Conservation (phyloP, 2,888 invertebrate genomes). For the Calliopum simillimum region DNA sequence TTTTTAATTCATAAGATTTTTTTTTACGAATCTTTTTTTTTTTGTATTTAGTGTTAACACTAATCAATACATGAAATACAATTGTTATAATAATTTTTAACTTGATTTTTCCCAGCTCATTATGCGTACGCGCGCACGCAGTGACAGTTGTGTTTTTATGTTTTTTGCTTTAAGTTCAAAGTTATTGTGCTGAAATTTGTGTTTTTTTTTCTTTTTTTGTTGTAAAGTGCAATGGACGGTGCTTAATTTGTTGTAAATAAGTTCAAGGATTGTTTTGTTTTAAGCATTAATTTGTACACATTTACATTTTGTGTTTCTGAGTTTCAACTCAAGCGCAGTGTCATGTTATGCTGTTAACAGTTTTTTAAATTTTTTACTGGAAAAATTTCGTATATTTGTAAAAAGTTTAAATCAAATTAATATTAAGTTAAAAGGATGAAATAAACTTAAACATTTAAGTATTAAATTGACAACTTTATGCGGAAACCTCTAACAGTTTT, state of each 20-base stretch:
- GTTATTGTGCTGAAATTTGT: slow-evolving; percentile 18
- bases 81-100: not conserved
- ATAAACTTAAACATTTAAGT: too few relatives aligned
- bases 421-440: too few relatives aligned
- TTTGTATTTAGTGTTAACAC: slow-evolving; percentile 24
- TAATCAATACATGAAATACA: not conserved
- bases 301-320: too few relatives aligned
- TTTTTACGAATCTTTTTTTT: not conserved
- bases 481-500: too few relatives aligned
- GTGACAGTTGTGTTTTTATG: slow-evolving; percentile 58
- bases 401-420: too few relatives aligned
- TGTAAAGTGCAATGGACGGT: not conserved
- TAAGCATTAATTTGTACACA: too few relatives aligned
- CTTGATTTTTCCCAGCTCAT: slow-evolving; percentile 44
- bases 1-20: not conserved
- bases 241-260: not conserved
- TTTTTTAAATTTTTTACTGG: too few relatives aligned
- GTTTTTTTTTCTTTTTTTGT: slow-evolving; percentile 9
- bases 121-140: slow-evolving; percentile 60
- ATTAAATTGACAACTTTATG: too few relatives aligned
- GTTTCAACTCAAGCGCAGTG: too few relatives aligned
- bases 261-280: not conserved
- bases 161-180: slow-evolving; percentile 34
- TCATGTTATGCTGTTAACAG: too few relatives aligned
- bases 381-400: too few relatives aligned